Conservation (phyloP, 1,140 invertebrate genomes). For the Diorhabda sublineata region DNA sequence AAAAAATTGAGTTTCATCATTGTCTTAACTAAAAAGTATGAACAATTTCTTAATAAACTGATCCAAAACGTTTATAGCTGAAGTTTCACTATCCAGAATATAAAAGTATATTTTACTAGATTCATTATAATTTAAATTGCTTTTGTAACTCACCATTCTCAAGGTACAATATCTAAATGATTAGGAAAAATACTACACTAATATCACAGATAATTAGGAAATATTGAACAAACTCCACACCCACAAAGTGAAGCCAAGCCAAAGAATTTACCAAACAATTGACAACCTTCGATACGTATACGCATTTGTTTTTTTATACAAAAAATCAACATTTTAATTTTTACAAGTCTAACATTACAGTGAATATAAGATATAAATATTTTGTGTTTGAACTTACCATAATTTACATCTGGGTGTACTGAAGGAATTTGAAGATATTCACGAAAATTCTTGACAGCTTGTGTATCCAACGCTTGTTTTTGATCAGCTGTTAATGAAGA, state of each 20-base stretch:
- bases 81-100: too few relatives aligned
- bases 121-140: too few relatives aligned
- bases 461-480: constrained; percentile 48
- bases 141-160: too few relatives aligned
- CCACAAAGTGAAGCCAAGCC: constrained; percentile 32
- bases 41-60: too few relatives aligned
- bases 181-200: neutral
- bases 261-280: constrained; percentile 23
- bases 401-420: constrained; percentile 77
- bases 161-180: too few relatives aligned
- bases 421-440: constrained; percentile 77
- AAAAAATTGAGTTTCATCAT: too few relatives aligned
- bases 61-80: too few relatives aligned
- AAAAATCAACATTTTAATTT: neutral
- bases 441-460: constrained; percentile 70
- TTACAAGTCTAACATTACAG: neutral
- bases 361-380: constrained; percentile 15
- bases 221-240: constrained; percentile 24
- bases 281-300: constrained; percentile 2
- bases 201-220: neutral
- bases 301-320: too few relatives aligned
- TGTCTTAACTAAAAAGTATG: too few relatives aligned
- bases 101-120: too few relatives aligned
- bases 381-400: constrained; percentile 57
- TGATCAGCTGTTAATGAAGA: constrained; percentile 38